Conservation (phyloP, 1,140 invertebrate genomes). For the Macrosteles quadrilineatus region DNA sequence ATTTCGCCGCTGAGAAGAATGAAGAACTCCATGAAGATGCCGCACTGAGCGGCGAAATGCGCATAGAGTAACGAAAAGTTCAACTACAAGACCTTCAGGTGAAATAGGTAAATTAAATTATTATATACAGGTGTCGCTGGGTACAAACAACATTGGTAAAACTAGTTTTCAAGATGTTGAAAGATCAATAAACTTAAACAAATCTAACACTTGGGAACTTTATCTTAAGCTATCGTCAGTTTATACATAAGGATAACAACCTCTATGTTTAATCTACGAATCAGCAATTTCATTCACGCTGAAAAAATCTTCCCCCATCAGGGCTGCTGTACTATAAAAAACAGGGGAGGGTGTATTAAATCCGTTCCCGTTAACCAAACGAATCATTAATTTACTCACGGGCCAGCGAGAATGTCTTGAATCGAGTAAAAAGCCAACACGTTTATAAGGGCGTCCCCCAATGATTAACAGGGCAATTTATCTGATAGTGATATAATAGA, state of each 20-base stretch:
- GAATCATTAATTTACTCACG: conserved; percentile 18
- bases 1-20: too few species aligned
- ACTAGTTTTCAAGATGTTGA: not conserved
- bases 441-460: not conserved
- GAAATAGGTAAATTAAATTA: too few species aligned
- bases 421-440: conserved; percentile 18
- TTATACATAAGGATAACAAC: not conserved
- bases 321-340: not conserved
- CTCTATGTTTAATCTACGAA: not conserved
- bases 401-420: conserved; percentile 8
- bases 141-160: too few species aligned
- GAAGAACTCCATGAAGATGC: too few species aligned
- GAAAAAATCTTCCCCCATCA: not conserved
- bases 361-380: not conserved
- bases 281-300: not conserved
- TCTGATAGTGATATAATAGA: conserved; percentile 18
- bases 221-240: not conserved
- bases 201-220: not conserved
- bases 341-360: not conserved
- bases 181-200: not conserved
- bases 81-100: too few species aligned
- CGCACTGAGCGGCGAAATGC: too few species aligned
- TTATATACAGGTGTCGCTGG: too few species aligned
- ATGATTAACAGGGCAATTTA: conserved; percentile 24
- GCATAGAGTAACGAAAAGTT: too few species aligned